Evolutionary conservation across 2,888 invertebrate genomes (phyloP).

Genomic region (Celastrina argiolus): DNA sequence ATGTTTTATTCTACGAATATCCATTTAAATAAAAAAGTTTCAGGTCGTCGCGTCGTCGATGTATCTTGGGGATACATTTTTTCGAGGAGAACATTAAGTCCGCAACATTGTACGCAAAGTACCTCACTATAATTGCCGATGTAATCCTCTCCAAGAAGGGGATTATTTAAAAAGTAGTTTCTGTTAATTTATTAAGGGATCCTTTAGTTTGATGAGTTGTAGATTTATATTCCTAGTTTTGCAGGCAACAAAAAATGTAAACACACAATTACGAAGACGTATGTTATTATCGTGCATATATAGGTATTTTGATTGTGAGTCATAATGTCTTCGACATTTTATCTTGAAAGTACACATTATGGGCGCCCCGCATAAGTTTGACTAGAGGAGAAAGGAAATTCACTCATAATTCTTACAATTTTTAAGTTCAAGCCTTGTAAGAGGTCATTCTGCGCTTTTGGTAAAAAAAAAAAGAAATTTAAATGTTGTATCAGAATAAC

Average conservation of each 20-base stretch:
- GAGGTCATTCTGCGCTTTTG: too few species aligned
- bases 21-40: background rate
- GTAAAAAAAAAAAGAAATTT: too few species aligned
- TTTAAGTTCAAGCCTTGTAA: too few species aligned
- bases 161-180: background rate
- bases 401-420: too few species aligned
- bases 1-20: too few species aligned
- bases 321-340: background rate
- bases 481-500: too few species aligned
- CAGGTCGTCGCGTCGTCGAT: background rate
- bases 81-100: background rate
- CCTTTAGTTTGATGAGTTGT: background rate
- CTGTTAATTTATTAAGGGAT: constrained; percentile 7
- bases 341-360: background rate
- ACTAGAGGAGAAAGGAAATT: too few species aligned
- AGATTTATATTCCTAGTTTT: background rate
- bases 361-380: background rate
- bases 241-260: background rate
- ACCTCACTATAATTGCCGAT: background rate
- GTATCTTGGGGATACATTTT: background rate
- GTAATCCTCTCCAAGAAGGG: background rate
- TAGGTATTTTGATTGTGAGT: background rate
- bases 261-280: background rate
- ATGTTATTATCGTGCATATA: background rate
- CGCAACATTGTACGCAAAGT: constrained; percentile 9